Base-by-base conservation (phyloP, 1,140 invertebrate genomes). In the Vanessa tameamea region DNA sequence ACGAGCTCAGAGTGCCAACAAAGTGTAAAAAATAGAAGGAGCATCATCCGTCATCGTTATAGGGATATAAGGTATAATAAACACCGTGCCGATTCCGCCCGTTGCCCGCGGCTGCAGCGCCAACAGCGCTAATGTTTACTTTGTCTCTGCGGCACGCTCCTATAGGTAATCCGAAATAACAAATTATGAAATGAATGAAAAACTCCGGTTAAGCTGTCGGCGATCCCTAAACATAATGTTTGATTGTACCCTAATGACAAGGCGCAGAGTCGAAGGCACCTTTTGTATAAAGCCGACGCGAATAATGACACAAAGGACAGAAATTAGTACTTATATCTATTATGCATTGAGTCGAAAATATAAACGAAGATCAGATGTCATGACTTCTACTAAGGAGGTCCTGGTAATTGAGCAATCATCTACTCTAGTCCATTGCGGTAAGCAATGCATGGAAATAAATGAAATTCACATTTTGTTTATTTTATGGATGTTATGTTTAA, bases 321-420 rank as follows among this genome's bases (percentile, higher is more conserved):
- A 78, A 82, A 79, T 75, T 79, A 78, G 75, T 69, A 69, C 79
- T 75, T 83, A 85, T 81, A 78, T 66, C 57, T 57, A 78, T 73
- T 26, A 12, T 59, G 47, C 37, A 73, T 81, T 81, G 75, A 81
- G 82, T 83, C 71, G 69, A 83, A 78, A 81, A 77, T 82, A 57
- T 64, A 20, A 47, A 26, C 20, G 64, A 53, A 14, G 14, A 14
- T 47, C 6, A 63, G 67, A 75, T 82, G 80, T 78, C 82, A 83
- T 78, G 82, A 78, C 78, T 80, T 89, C 90, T 83, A 90, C 90
- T 91, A 92, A 92, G 90, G 90, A 92, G 90, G 90, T 92, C 90
- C 86, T 86, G 80, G 85, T 92, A 91, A 92, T 92, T 91, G 90
- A 92, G 89, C 90, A 92, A 92, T 92, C 87, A 89, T 91, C 89